Evolutionary conservation across 1,140 invertebrate genomes (phyloP), one percentile per base, ranked within the genome.

Genomic region (Pseudomyrmex dendroicus): DNA sequence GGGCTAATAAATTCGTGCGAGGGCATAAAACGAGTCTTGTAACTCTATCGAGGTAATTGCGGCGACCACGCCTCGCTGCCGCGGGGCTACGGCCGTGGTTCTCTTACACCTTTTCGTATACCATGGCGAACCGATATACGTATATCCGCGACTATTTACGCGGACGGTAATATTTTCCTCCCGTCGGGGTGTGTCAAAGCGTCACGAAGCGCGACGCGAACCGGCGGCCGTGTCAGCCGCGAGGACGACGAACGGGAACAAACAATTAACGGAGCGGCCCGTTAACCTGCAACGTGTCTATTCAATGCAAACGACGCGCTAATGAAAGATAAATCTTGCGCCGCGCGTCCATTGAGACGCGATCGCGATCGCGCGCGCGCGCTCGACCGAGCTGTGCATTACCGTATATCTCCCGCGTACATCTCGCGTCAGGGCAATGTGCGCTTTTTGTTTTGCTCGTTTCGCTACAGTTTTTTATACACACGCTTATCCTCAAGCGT

Each of bases 31-130:
- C 90, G 90, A 92, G 91, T 91, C 92, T 93, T 92, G 92, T 92
- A 93, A 93, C 92, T 93, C 91, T 92, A 93, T 93, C 92, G 88
- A 90, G 92, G 88, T 92, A 93, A 93, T 93, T 93, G 92, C 91
- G 62, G 77, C 83, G 90, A 90, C 91, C 92, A 92, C 92, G 90
- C 92, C 91, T 92, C 86, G 87, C 84, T 89, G 91, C 91, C 89
- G 90, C 90, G 84, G 84, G 64, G 89, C 87, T 86, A 89, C 76
- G 86, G 88, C 87, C 83, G 20, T 54, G 83, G 77, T 54, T 88
- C 86, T 86, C 86, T 91, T 91, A 87, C 88, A 89, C 85, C 90
- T 91, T 91, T 91, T 89, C 87, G 83, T 85, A 90, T 86, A 86
- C 68, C 63, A 52, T n/a, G 48, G 17, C 3, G 5, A 35, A 52